Percentiles rank a stretch among this genome's conserved stretches.
Conservation (phyloP, 2,797 vertebrate species). For the Alexandromys oeconomus region DNA sequence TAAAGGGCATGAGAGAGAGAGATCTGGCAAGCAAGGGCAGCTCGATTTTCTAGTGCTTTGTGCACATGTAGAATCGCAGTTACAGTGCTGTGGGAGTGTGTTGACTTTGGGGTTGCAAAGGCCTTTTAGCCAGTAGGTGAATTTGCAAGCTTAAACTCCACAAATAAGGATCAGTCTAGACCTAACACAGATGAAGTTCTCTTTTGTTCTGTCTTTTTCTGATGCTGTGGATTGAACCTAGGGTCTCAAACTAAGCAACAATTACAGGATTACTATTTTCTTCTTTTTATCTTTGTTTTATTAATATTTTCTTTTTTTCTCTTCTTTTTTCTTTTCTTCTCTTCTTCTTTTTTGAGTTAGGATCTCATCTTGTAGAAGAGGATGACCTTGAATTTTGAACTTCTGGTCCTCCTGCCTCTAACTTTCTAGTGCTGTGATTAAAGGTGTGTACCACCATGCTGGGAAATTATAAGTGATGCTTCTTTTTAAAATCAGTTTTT, state of each 20-base stretch:
- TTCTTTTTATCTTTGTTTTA: not conserved
- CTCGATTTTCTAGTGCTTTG: rapidly evolving
- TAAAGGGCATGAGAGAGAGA: rapidly evolving
- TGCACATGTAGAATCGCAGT: not conserved
- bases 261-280: not conserved
- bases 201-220: not conserved
- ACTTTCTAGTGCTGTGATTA: not conserved
- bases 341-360: not conserved
- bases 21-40: rapidly evolving
- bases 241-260: not conserved
- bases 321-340: not conserved
- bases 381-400: not conserved
- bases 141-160: not conserved
- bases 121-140: not conserved
- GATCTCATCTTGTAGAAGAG: not conserved
- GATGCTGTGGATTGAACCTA: not conserved
- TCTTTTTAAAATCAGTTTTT: not conserved
- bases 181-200: not conserved
- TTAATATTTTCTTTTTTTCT: not conserved
- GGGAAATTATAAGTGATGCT: not conserved
- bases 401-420: not conserved
- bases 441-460: not conserved
- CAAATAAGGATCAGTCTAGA: not conserved
- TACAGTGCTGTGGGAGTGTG: rapidly evolving
- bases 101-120: not conserved